Conservation (phyloP, 2,888 invertebrate genomes). For the Netelia inedita region DNA sequence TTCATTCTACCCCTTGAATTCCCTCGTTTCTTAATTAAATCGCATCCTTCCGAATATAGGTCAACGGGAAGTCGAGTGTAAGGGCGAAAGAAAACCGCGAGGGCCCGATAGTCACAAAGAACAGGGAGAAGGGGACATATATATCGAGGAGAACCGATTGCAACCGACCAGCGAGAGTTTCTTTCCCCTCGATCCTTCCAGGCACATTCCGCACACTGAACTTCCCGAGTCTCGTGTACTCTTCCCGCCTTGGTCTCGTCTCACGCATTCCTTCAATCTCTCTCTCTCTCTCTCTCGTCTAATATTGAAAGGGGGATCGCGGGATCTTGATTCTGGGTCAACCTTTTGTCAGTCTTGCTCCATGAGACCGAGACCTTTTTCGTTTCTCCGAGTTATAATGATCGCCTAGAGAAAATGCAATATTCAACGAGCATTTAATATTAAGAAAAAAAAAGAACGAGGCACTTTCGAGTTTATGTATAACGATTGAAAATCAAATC, state of each 20-base stretch:
- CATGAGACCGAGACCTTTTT: too few relatives aligned
- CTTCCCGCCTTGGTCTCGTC: neutral
- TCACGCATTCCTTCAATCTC: neutral
- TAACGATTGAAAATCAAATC: slow-evolving; percentile 6
- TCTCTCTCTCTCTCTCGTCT: neutral
- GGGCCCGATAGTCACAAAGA: neutral
- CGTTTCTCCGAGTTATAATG: too few relatives aligned
- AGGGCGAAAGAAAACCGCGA: slow-evolving; percentile 12
- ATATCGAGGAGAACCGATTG: slow-evolving; percentile 37
- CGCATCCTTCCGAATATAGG: slow-evolving; percentile 9
- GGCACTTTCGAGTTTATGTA: too few relatives aligned
- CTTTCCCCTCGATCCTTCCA: slow-evolving; percentile 14
- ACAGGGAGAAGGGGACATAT: slow-evolving; percentile 12
- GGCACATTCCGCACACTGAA: slow-evolving; percentile 20
- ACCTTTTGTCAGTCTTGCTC: too few relatives aligned
- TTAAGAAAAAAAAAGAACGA: too few relatives aligned
- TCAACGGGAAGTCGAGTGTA: slow-evolving; percentile 44
- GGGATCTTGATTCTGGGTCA: too few relatives aligned
- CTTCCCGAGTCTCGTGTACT: neutral
- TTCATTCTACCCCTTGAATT: slow-evolving; percentile 18
- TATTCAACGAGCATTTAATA: too few relatives aligned
- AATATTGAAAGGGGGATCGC: too few relatives aligned
- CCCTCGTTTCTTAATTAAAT: slow-evolving; percentile 38
- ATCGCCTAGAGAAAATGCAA: too few relatives aligned
- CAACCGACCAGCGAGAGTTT: slow-evolving; percentile 37